Evolutionary conservation across 2,797 vertebrate genomes (phyloP), one percentile per base, ranked within the genome.

Genomic region (Lateolabrax maculatus): DNA sequence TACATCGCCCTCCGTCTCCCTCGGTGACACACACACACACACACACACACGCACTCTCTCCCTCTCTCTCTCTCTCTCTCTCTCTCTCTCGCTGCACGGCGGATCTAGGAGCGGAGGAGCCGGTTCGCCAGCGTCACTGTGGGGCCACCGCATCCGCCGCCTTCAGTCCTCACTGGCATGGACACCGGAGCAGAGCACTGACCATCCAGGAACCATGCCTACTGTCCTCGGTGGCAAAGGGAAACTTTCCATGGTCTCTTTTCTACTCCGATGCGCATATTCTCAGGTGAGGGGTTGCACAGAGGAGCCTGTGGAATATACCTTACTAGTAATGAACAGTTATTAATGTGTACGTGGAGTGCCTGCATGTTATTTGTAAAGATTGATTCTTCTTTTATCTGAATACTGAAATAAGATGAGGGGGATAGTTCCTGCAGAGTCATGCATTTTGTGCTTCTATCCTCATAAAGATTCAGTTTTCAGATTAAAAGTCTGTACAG

Each of bases 151-250:
- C 76, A 67, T 53, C 85, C 75, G 62, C 79, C 23, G 74, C 81
- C 48, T 18, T 21, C n/a, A 53, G 43, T 80, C 71, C 64, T 81
- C 66, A 70, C 71, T 87, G 89, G 81, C 51, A 95, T 95, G 95
- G 92, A 93, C 83, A 65, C 89, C 88, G 81, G 75, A 81, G 87
- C n/a, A 85, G 77, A 80, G 66, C 76, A 18, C 70, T 92, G 91
- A 94, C 75, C 89, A 90, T 56, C 81, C 81, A 81, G 87, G 91
- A 93, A 95, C 90, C 91, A 95, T 95, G 94, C 95, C 94, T 83
- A 93, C 94, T 75, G 90, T 90, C 62, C 90, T 92, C 84, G 78
- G 79, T 56, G 90, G 84, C 87, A 94, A 90, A 89, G 88, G 90
- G 89, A 92, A 94, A 94, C 93, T 94, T 94, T 91, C 89, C 84